Evolutionary conservation across 2,888 invertebrate genomes (phyloP).

Genomic region (Autographa gamma): DNA sequence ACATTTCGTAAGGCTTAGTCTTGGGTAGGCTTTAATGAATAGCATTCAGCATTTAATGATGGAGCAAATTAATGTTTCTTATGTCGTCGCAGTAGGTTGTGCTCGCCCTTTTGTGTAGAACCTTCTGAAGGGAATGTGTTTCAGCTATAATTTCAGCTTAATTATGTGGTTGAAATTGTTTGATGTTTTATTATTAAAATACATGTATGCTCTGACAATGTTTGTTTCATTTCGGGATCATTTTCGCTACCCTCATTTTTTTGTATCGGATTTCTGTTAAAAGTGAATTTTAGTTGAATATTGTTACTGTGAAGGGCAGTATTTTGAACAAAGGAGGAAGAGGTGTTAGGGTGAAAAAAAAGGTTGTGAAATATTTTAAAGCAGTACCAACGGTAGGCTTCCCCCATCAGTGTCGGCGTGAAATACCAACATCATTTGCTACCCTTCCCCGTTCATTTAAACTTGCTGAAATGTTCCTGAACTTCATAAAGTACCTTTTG

Average conservation of each 20-base stretch:
- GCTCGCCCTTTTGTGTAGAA: conserved; percentile 18
- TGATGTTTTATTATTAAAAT: not conserved
- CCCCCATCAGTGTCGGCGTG: conserved; percentile 8
- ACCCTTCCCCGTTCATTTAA: conserved; percentile 51
- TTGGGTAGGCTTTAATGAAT: conserved; percentile 60
- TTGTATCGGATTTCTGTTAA: not conserved
- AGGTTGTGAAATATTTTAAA: not conserved
- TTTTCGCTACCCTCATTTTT: no score
- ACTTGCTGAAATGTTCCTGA: conserved; percentile 52
- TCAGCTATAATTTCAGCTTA: not conserved
- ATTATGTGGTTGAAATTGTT: conserved; percentile 11
- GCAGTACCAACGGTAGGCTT: not conserved
- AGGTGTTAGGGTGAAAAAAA: not conserved
- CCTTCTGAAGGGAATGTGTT: conserved; percentile 9
- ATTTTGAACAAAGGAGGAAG: not conserved
- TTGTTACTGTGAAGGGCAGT: not conserved
- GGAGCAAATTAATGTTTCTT: conserved; percentile 47
- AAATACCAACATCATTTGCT: conserved; percentile 41
- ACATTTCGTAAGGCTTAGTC: conserved; percentile 59
- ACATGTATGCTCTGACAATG: not conserved
- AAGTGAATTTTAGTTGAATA: not conserved
- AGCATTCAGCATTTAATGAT: conserved; percentile 57
- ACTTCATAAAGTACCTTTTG: conserved; percentile 46
- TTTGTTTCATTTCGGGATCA: no score
- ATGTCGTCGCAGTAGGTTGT: conserved; percentile 3